Conservation (phyloP, 1,140 invertebrate species). For the Papilio machaon region DNA sequence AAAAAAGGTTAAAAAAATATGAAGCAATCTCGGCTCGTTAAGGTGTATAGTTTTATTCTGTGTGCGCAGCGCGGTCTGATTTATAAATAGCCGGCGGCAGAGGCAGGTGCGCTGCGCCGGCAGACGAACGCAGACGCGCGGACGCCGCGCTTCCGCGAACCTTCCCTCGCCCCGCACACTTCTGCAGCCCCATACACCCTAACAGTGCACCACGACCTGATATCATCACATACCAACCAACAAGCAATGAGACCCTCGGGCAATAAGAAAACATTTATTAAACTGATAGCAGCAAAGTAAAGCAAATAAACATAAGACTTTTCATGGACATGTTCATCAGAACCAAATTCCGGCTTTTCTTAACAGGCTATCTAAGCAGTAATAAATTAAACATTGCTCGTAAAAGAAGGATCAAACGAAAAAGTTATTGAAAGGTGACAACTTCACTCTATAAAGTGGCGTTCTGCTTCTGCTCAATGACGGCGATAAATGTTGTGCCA, state of each 20-base stretch:
- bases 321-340: neutral
- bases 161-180: slow-evolving; percentile 44
- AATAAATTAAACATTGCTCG: neutral
- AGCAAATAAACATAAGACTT: neutral
- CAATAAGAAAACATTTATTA: neutral
- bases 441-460: neutral
- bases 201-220: neutral
- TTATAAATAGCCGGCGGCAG: slow-evolving; percentile 75
- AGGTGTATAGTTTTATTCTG: slow-evolving; percentile 55
- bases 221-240: slow-evolving; percentile 17
- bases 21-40: slow-evolving; percentile 1
- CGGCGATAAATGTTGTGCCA: neutral
- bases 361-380: neutral
- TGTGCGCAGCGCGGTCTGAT: slow-evolving; percentile 67
- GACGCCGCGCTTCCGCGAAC: slow-evolving; percentile 77
- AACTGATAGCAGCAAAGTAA: neutral
- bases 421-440: neutral
- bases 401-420: neutral
- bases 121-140: slow-evolving; percentile 74
- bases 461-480: neutral
- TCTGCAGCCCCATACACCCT: slow-evolving; percentile 36
- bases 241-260: neutral
- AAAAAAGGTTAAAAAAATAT: neutral
- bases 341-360: neutral
- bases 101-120: slow-evolving; percentile 64